Evolutionary conservation across 2,113 vertebrate species (phyloP).

Genomic region (Microtus montanus): DNA sequence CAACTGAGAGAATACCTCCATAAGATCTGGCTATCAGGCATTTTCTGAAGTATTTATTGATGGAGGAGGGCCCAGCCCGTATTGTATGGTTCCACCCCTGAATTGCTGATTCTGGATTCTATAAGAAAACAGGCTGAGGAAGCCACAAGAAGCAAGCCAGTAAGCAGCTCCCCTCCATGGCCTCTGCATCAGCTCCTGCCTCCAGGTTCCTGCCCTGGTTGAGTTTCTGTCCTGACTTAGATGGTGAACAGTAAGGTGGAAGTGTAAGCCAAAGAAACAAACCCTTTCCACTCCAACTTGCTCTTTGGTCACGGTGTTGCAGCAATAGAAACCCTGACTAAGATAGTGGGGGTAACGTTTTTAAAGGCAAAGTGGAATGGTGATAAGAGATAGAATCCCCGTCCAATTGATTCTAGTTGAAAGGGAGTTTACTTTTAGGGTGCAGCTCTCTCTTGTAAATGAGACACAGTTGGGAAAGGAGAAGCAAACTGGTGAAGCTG

Average conservation of each 20-base stretch:
- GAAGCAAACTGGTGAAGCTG: neutral
- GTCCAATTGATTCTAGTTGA: slow-evolving; percentile 22
- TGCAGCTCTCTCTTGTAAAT: neutral
- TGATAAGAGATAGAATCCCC: slow-evolving; percentile 1
- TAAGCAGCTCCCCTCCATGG: neutral
- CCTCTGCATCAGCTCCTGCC: neutral
- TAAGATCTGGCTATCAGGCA: neutral
- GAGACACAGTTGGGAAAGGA: neutral
- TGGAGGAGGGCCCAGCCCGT: neutral
- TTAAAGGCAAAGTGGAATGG: neutral
- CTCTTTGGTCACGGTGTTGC: neutral
- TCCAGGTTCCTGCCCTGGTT: neutral
- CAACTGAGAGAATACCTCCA: neutral
- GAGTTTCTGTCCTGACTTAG: neutral
- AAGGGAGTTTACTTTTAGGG: slow-evolving; percentile 43
- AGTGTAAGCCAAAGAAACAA: neutral
- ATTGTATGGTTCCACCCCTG: neutral
- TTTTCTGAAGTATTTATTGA: neutral
- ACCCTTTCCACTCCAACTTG: neutral
- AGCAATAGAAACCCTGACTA: neutral
- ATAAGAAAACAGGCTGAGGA: neutral
- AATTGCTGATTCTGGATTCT: neutral
- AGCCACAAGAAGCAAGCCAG: neutral
- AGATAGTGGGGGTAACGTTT: neutral
- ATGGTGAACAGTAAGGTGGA: neutral